Base-by-base conservation (phyloP, 1,140 invertebrate genomes). In the Luehdorfia chinensis region DNA sequence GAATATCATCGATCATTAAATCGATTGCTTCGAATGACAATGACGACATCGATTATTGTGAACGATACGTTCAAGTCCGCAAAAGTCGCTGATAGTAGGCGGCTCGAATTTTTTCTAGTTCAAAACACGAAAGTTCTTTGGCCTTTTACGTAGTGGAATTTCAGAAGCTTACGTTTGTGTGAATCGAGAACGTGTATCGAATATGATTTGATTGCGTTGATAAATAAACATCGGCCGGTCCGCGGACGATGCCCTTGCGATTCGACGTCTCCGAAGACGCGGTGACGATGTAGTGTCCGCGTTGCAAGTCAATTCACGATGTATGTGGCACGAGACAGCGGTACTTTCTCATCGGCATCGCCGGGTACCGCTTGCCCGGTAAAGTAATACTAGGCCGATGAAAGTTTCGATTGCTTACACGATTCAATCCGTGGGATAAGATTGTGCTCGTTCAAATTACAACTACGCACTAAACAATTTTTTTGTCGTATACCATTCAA, bases 171-270 rank as follows among this genome's bases (percentile, higher is more conserved):
- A 72, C 57, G 64, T 62, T 79, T 79, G 78, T 80, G 75, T 76
- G 77, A 83, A 83, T 79, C 62, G 66, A 53, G 66, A 62, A 81
- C 81, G 81, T 81, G 81, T 47, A 75, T 70, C 64, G 77, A 81
- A 85, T 85, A 66, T 57, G 47, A 60, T 67, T 68, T 47, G 61
- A 65, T 73, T 53, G 65, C 58, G 56, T 59, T 65, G 60, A 68
- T 75, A 75, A 73, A 77, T 65, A 76, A 77, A 70, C 63, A 63
- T 62, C 66, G 67, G 67, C 34, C 18, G 62, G n/a, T 57, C 41
- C 54, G 59, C 64, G 65, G 63, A 62, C 70, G 71, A 68, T 73
- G 75, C 65, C 69, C 57, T 68, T 59, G 44, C 46, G 36, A 50
- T 45, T 58, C 55, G 19, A 41, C 11, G 34, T 37, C 34, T 37